Conservation (phyloP, 2,113 vertebrate genomes). For the Ardeotis arabs region DNA sequence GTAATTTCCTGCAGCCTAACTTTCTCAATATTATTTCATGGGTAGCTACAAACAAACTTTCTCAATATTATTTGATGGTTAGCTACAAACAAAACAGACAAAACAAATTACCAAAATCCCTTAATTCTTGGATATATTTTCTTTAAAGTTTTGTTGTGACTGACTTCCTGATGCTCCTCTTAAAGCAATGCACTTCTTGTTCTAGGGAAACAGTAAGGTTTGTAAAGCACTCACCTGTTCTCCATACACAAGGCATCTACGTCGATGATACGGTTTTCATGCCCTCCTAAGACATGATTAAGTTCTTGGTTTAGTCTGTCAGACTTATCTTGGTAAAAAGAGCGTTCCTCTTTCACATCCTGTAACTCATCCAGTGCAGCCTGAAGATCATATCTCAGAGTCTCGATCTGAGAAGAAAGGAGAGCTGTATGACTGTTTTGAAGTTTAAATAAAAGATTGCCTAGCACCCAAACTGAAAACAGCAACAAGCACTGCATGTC, state of each 20-base stretch:
- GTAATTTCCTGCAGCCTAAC: not conserved
- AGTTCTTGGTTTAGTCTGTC: slow-evolving; percentile 93
- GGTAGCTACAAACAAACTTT: not conserved
- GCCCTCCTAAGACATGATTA: slow-evolving; percentile 90
- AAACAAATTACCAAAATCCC: not conserved
- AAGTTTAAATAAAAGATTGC: not conserved
- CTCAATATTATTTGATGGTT: not conserved
- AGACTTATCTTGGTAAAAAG: slow-evolving; percentile 93
- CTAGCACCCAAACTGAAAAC: not conserved
- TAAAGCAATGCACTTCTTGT: not conserved
- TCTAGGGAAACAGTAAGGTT: not conserved
- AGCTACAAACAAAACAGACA: not conserved
- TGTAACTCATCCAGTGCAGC: slow-evolving; percentile 89
- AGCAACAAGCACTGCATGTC: not conserved
- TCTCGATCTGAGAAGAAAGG: slow-evolving; percentile 82
- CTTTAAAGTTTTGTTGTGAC: not conserved
- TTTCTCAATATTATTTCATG: not conserved
- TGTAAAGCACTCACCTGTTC: slow-evolving; percentile 81
- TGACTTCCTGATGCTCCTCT: not conserved
- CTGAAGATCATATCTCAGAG: slow-evolving; percentile 87
- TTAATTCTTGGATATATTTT: not conserved
- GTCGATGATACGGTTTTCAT: slow-evolving; percentile 89
- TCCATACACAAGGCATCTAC: slow-evolving; percentile 96
- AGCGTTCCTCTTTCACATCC: slow-evolving; percentile 89
- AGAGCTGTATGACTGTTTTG: not conserved